Evolutionary conservation across 2,113 vertebrate genomes (phyloP), one percentile per base, ranked within the genome.

Genomic region (Phasianus colchicus): DNA sequence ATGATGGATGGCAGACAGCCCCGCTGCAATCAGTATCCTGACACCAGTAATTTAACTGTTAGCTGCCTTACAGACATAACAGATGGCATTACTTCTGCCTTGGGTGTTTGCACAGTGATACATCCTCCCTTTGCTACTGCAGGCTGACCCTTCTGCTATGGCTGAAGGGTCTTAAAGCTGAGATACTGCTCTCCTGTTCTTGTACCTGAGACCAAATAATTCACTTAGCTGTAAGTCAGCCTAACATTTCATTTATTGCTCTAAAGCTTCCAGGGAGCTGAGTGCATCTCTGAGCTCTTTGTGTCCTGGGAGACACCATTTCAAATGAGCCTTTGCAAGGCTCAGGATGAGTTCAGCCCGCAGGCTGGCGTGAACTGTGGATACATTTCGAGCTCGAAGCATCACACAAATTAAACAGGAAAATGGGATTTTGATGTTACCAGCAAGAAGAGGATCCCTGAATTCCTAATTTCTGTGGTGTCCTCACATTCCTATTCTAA

Each of bases 381-480:
- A 65, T 93, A 90, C 83, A 90, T 79, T 70, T 93, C 88, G 60
- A 47, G 77, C 88, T 96, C 63, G 58, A 75, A 92, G 72, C 72
- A 52, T 29, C 76, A 34, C 36, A 72, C 61, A 89, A 89, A 89
- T 85, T 74, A 91, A 71, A 73, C 61, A 77, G 61, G 67, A 91
- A 86, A 94, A 96, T 40, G 42, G 47, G 78, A 84, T 58, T 84
- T 72, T 81, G 64, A 55, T 96, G 36, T n/a, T 2, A 19, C 40
- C 32, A 79, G 79, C 67, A 83, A 22, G 80, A n/a, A 29, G 13
- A 84, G n/a, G 40, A 63, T 77, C 34, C 15, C 47, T 15, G 64
- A 74, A 60, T 83, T 84, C 61, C 43, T 83, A 43, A 67, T 79
- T 48, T 81, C 36, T 42, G 21, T 50, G 74, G 66, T 25, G 8